Conservation (phyloP, 2,888 invertebrate species). For the Amorpha juglandis region DNA sequence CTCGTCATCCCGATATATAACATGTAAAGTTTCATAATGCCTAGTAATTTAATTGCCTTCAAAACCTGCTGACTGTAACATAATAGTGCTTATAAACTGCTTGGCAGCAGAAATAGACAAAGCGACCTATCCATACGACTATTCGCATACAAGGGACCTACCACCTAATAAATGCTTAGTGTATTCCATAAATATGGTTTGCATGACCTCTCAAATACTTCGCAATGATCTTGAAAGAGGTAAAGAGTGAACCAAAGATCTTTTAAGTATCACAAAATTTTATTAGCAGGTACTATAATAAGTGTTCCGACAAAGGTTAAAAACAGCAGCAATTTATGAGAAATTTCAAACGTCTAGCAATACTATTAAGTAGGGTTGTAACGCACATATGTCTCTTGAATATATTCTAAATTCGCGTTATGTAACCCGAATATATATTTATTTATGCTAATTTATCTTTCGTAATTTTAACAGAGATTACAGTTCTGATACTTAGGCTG, state of each 20-base stretch:
- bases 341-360: background rate
- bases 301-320: background rate
- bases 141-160: no score
- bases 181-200: no score
- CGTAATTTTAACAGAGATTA: background rate
- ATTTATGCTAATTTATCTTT: background rate
- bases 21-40: no score
- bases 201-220: background rate
- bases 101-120: no score
- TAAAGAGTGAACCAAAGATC: background rate
- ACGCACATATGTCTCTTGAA: background rate
- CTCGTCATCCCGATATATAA: no score
- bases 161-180: no score
- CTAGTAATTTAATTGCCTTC: no score
- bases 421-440: background rate
- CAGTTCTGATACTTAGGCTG: background rate
- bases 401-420: no score
- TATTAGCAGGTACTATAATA: slow-evolving; percentile 3
- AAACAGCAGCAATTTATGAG: background rate
- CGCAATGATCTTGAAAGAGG: background rate
- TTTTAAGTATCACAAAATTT: slow-evolving; percentile 7
- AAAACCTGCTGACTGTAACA: no score
- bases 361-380: slow-evolving; percentile 11
- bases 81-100: no score
- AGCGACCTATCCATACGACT: no score